Base-by-base conservation (phyloP, 2,113 vertebrate species). In the Strix aluco region DNA sequence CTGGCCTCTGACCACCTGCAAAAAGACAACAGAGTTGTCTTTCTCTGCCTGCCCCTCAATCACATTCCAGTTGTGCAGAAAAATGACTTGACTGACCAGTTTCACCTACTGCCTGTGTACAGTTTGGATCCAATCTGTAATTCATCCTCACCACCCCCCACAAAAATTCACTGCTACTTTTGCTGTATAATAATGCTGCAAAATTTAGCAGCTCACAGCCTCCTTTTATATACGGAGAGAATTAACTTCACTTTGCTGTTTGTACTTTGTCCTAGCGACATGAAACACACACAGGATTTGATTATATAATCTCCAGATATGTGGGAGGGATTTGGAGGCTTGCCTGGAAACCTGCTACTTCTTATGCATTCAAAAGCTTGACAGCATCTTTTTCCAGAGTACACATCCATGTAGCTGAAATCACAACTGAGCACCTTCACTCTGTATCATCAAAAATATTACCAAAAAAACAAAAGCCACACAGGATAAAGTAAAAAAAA, bases 231-330 rank as follows among this genome's bases (percentile, higher is more conserved):
- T 89, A 92, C 86, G 3, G 25, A 59, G 72, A 73, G 32, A 94
- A 89, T 52, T 81, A 63, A 94, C 81, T 92, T 93, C 81, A 93
- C 51, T 88, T 66, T 83, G 71, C 81, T 93, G 32, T 91, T 94
- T 91, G 84, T 88, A 86, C 89, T 97, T 96, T 80, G 71, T 86
- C 94, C 89, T 90, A 95, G 73, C 27, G 15, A 90, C 91, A 90
- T 26, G 44, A 84, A 95, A 93, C 47, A 84, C 62, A 74, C 59
- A 86, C 15, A 84, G 65, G 51, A 90, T 88, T 91, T 73, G 66
- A 92, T 93, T 96, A 90, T 74, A 91, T 83, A 94, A 97, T 80
- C 67, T 95, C 51, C 71, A 96, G 59, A 59, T 95, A 94, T 1
- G 87, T 77, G 63, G 89, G 89, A 84, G 49, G 58, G 81, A 91